Conservation (phyloP, 2,888 invertebrate genomes). For the Nowickia ferox region DNA sequence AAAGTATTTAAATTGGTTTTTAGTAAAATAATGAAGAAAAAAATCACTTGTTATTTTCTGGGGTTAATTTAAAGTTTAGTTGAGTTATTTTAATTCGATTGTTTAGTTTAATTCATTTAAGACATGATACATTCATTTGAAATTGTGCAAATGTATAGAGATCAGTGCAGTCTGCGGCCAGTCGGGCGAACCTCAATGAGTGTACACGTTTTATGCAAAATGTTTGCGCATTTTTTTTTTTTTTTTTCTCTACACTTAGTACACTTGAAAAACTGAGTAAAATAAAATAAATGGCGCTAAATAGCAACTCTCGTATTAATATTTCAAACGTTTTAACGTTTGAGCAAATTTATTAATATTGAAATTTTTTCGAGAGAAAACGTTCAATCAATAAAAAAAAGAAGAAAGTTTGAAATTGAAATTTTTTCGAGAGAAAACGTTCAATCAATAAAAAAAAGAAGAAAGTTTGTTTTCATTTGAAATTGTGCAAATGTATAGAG, state of each 20-base stretch:
- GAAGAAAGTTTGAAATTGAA: too few species aligned
- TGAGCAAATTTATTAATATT: too few species aligned
- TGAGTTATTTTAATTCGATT: slow-evolving; percentile 1
- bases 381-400: too few species aligned
- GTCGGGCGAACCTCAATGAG: slow-evolving; percentile 39
- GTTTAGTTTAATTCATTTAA: slow-evolving; percentile 36
- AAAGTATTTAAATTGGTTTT: slow-evolving; percentile 49
- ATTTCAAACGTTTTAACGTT: background rate
- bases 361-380: too few species aligned
- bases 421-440: too few species aligned
- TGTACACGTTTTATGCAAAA: slow-evolving; percentile 66
- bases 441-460: too few species aligned
- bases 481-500: slow-evolving; percentile 54
- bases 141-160: slow-evolving; percentile 54
- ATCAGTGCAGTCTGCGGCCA: slow-evolving; percentile 4
- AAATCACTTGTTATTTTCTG: slow-evolving; percentile 54
- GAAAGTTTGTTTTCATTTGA: too few species aligned
- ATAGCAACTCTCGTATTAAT: background rate
- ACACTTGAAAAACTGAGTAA: slow-evolving; percentile 17
- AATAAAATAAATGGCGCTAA: background rate
- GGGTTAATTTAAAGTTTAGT: slow-evolving; percentile 20
- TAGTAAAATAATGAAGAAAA: background rate
- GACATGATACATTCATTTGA: slow-evolving; percentile 66
- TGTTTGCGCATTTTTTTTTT: slow-evolving; percentile 23
- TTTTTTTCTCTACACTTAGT: background rate